These are phyloP conservation scores for Teleiodes luculella DNA, from an alignment of 2,888 invertebrate species.

Conservation along the genomic window DNA sequence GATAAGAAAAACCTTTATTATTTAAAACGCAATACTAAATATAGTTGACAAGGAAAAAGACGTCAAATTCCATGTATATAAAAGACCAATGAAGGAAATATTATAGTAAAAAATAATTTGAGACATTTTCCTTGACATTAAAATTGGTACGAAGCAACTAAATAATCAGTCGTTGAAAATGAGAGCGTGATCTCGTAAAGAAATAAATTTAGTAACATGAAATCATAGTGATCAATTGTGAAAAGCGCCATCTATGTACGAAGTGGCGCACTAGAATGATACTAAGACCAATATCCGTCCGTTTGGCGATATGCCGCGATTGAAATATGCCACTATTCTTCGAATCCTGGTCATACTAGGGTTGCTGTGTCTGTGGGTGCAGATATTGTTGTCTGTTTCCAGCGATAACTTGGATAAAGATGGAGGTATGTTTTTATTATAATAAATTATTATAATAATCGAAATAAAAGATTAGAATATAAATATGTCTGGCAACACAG, in stretches of 20 bases:
- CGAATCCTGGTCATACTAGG: conserved; percentile 61
- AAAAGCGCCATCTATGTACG: conserved; percentile 1
- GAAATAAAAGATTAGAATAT: neutral
- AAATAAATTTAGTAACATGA: neutral
- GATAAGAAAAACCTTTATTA: neutral
- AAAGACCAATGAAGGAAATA: neutral
- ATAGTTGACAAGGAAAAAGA: neutral
- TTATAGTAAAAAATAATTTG: no score
- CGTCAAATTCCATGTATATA: neutral
- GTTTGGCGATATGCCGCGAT: conserved; percentile 61
- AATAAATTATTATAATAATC: neutral
- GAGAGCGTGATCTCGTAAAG: no score
- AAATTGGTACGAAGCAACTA: no score
- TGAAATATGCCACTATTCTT: conserved; percentile 66
- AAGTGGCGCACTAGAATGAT: conserved; percentile 6
- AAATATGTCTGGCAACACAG: no score
- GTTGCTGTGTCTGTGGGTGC: conserved; percentile 66
- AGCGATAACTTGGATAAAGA: conserved; percentile 55
- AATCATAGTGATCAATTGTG: neutral
- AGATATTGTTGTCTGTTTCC: conserved; percentile 66
- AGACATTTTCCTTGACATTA: no score
- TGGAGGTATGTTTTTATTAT: conserved; percentile 40
- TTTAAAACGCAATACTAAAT: neutral
- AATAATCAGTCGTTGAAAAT: no score
- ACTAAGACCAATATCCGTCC: neutral